A percentile compares a stretch with the other conserved stretches of the same genome.
These are phyloP conservation scores for Alcedo quadribrachys DNA, from an alignment of 2,797 vertebrate genomes.

Conservation along the genomic window DNA sequence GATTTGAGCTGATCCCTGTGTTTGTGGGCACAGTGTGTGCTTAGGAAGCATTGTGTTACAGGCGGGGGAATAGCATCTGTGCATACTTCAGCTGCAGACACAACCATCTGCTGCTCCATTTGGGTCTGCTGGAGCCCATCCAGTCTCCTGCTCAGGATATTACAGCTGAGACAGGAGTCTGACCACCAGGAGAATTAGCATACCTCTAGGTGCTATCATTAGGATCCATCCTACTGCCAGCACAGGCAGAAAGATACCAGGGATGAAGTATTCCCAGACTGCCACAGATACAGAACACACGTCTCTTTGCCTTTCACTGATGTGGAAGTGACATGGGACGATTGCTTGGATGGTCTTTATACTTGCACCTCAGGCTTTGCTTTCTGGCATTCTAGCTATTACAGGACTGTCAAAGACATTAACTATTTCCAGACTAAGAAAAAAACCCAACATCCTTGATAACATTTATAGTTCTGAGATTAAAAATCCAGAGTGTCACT, in stretches of 20 bases:
- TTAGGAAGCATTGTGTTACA: conserved; percentile 20
- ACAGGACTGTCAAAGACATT: neutral
- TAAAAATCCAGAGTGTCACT: neutral
- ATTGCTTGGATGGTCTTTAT: neutral
- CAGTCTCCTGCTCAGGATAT: neutral
- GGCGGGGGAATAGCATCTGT: conserved; percentile 48
- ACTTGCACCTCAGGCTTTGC: neutral
- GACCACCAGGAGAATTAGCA: neutral
- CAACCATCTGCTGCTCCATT: conserved; percentile 67
- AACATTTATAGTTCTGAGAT: conserved; percentile 38
- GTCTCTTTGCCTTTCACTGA: neutral
- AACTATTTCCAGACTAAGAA: neutral
- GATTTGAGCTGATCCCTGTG: neutral
- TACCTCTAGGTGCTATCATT: neutral
- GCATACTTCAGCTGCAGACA: conserved; percentile 59
- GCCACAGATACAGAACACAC: neutral
- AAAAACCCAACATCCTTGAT: neutral
- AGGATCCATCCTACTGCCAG: neutral
- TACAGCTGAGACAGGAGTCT: conserved; percentile 18
- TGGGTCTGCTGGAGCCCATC: conserved; percentile 43
- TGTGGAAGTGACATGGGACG: neutral
- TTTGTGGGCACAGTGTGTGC: conserved; percentile 48
- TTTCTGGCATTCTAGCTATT: neutral
- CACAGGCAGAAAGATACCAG: neutral
- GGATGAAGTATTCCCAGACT: neutral